Conservation (phyloP, 2,113 vertebrate species). For the Callocephalon fimbriatum region DNA sequence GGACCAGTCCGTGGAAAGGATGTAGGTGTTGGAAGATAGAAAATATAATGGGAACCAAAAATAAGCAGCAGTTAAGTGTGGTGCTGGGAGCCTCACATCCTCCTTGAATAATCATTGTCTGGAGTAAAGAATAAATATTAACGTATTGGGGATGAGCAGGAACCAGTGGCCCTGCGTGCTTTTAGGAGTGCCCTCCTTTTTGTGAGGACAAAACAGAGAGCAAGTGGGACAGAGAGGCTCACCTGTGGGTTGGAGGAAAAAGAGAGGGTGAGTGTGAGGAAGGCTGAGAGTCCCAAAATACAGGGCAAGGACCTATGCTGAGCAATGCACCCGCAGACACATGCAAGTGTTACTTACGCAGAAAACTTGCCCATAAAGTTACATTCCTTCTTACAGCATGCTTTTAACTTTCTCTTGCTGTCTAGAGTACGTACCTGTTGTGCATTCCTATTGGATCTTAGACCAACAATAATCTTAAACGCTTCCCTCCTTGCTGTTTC, state of each 20-base stretch:
- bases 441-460: neutral
- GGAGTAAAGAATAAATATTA: neutral
- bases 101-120: neutral
- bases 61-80: neutral
- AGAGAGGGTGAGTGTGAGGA: neutral
- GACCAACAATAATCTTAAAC: neutral
- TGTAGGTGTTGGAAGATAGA: neutral
- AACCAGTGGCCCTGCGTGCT: neutral
- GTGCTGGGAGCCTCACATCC: neutral
- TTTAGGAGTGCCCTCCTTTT: neutral
- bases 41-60: neutral
- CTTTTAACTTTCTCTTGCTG: neutral
- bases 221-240: neutral
- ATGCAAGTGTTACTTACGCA: neutral
- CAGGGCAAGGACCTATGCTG: neutral
- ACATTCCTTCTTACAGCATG: constrained; percentile 15
- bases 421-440: neutral
- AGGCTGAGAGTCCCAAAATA: neutral
- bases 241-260: neutral
- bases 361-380: neutral
- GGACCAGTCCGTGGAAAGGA: neutral
- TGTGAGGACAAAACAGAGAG: neutral
- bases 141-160: neutral
- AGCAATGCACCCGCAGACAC: neutral
- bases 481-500: neutral